These are phyloP conservation scores for Drosophila ezoana DNA, from an alignment of 2,888 invertebrate species.

Conservation along the genomic window DNA sequence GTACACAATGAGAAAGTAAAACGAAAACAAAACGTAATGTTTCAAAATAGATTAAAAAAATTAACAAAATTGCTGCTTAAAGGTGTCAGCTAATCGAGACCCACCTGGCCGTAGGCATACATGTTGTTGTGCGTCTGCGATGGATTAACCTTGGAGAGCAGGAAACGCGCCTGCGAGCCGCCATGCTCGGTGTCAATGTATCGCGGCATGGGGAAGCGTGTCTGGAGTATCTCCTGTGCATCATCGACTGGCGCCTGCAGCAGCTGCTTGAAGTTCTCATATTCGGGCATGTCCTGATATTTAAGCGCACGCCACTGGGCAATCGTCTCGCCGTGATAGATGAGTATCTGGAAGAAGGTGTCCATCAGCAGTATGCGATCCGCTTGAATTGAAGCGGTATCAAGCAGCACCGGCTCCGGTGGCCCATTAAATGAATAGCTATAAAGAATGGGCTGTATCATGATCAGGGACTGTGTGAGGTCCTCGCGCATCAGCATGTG, in stretches of 20 bases:
- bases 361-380: slow-evolving; percentile 99
- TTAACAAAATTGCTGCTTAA: slow-evolving; percentile 22
- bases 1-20: slow-evolving; percentile 55
- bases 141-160: slow-evolving; percentile 99
- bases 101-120: slow-evolving; percentile 95
- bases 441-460: slow-evolving; percentile 99
- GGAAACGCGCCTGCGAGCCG: slow-evolving; percentile 99
- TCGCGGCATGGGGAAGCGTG: slow-evolving; percentile 98
- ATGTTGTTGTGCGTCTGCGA: slow-evolving; percentile 99
- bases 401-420: slow-evolving; percentile 98
- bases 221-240: slow-evolving; percentile 97
- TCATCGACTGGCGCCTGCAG: slow-evolving; percentile 97
- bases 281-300: slow-evolving; percentile 98
- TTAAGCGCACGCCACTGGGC: slow-evolving; percentile 98
- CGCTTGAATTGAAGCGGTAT: slow-evolving; percentile 98
- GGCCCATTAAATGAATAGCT: slow-evolving; percentile 99
- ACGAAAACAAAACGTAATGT: slow-evolving; percentile 41
- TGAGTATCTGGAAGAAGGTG: slow-evolving; percentile 99
- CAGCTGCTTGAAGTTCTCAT: slow-evolving; percentile 98
- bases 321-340: slow-evolving; percentile 99
- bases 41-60: slow-evolving; percentile 45
- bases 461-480: slow-evolving; percentile 97
- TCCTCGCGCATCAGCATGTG: slow-evolving; percentile 99
- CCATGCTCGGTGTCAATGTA: slow-evolving; percentile 99
- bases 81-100: slow-evolving; percentile 56